A percentile compares a stretch with the other conserved stretches of the same genome.
These are phyloP conservation scores for Cosmia trapezina DNA, from an alignment of 2,888 invertebrate genomes.

Conservation along the genomic window DNA sequence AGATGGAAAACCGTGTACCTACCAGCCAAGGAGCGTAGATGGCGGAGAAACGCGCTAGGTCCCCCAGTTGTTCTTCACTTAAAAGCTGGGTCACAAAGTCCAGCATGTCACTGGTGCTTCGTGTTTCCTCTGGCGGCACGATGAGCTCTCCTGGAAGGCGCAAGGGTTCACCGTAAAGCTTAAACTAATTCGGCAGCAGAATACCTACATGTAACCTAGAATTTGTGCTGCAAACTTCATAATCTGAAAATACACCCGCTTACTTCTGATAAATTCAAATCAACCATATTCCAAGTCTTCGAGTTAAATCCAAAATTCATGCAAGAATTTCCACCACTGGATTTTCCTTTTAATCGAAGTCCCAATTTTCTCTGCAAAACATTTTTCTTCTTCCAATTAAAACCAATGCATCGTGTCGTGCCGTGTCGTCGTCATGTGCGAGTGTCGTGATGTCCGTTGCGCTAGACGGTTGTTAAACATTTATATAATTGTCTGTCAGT, in stretches of 20 bases:
- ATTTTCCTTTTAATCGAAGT: not conserved
- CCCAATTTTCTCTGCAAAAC: not conserved
- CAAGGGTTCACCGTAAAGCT: no score
- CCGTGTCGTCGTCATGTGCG: slow-evolving; percentile 14
- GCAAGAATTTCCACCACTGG: not conserved
- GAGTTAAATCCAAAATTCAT: not conserved
- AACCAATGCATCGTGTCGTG: not conserved
- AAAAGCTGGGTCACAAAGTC: no score
- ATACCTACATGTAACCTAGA: not conserved
- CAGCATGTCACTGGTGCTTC: no score
- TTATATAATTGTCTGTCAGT: slow-evolving; percentile 24
- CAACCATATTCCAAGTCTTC: no score
- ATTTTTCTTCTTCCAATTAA: slow-evolving; percentile 29
- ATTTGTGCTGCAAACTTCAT: slow-evolving; percentile 1
- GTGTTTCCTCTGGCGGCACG: no score
- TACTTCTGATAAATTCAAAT: no score
- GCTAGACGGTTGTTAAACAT: not conserved
- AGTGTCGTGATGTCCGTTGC: not conserved
- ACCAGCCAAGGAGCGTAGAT: no score
- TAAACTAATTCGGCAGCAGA: no score
- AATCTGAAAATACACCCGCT: not conserved
- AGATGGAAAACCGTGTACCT: slow-evolving; percentile 27
- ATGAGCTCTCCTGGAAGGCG: no score
- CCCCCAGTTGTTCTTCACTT: no score
- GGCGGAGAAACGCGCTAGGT: no score